Conservation (phyloP, 2,113 vertebrate species). For the Varanus salvator region DNA sequence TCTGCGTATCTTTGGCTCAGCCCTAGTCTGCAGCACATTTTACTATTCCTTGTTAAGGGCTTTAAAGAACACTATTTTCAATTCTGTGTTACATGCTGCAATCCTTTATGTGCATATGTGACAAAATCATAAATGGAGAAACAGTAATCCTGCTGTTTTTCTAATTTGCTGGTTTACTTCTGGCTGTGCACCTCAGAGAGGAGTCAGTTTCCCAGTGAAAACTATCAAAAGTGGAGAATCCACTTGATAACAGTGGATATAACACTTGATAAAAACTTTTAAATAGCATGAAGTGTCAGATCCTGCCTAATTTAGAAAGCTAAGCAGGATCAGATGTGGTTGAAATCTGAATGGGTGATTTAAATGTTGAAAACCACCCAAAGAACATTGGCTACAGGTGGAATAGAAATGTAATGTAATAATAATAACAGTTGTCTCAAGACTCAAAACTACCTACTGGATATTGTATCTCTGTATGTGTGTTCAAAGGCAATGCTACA, state of each 20-base stretch:
- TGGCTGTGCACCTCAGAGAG: background rate
- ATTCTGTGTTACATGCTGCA: background rate
- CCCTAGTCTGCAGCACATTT: background rate
- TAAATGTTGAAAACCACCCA: too few species aligned
- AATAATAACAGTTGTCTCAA: background rate
- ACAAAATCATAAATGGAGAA: background rate
- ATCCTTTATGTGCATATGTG: too few species aligned
- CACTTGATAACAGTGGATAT: background rate
- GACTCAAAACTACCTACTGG: background rate
- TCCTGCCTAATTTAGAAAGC: too few species aligned
- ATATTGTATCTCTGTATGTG: background rate
- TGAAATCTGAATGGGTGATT: too few species aligned
- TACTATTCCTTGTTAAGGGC: background rate
- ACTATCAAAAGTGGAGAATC: background rate
- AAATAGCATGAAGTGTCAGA: too few species aligned
- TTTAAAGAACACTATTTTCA: background rate
- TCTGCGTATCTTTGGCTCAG: background rate
- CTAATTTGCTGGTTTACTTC: background rate
- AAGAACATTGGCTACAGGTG: too few species aligned
- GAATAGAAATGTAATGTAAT: too few species aligned
- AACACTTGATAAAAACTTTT: too few species aligned
- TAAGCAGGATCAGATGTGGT: too few species aligned
- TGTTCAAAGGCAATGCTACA: background rate
- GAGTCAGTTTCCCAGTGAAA: background rate
- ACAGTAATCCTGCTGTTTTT: background rate